These are phyloP conservation scores for Leptinotarsa defecta DNA, from an alignment of 1,140 invertebrate genomes.

Conservation along the genomic window DNA sequence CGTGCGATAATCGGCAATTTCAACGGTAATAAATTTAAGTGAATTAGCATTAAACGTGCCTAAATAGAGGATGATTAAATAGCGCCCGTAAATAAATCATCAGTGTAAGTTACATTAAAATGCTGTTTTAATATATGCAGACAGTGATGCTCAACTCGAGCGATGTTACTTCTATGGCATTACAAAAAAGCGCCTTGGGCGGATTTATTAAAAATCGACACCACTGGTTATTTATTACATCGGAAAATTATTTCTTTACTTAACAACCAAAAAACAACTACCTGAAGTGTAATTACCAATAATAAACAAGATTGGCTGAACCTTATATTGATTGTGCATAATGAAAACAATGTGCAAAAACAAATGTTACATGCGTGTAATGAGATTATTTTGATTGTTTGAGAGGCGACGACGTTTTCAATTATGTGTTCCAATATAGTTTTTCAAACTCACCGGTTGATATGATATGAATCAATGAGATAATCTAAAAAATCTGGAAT, in stretches of 20 bases:
- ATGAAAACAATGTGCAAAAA: no score
- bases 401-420: no score
- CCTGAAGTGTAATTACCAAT: no score
- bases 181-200: slow-evolving; percentile 35
- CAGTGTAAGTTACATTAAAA: slow-evolving; percentile 52
- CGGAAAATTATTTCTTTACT: slow-evolving; percentile 7
- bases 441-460: no score
- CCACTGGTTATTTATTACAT: neutral
- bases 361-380: no score
- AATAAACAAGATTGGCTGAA: no score
- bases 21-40: slow-evolving; percentile 53
- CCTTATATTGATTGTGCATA: no score
- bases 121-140: slow-evolving; percentile 52
- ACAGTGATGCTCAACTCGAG: slow-evolving; percentile 37
- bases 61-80: slow-evolving; percentile 55
- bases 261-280: neutral
- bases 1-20: slow-evolving; percentile 53
- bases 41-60: slow-evolving; percentile 55
- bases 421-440: no score
- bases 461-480: no score
- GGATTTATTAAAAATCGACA: slow-evolving; percentile 16
- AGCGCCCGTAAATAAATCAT: slow-evolving; percentile 52
- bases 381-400: no score
- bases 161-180: slow-evolving; percentile 16
- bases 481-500: no score